Percentiles rank a stretch among this genome's conserved stretches.
phyloP scores from a whole-genome alignment of 2,797 vertebrate species.

The Yasuhikotakia modesta region DNA sequence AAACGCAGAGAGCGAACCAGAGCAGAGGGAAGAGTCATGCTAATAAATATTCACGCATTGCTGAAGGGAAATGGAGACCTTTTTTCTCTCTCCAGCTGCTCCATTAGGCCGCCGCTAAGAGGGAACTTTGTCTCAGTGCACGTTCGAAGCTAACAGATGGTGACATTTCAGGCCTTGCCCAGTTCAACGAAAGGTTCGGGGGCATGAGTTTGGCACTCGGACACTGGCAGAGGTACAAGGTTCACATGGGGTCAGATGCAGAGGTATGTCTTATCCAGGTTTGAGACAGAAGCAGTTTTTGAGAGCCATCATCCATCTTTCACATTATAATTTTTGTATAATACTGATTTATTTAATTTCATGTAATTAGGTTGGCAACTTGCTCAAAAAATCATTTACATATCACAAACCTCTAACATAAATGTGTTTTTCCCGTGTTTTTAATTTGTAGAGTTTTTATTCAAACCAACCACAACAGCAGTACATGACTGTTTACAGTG shows the following conservation, averaged over 20 bases:
- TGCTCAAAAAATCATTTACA: too few relatives aligned
- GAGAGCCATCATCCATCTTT: too few relatives aligned
- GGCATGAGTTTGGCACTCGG: constrained; percentile 47
- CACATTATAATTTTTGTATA: not conserved
- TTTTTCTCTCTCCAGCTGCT: constrained; percentile 59
- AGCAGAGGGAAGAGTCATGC: constrained; percentile 34
- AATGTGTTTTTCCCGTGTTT: too few relatives aligned
- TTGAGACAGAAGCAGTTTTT: too few relatives aligned
- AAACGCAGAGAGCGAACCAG: constrained; percentile 37
- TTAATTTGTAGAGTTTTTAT: too few relatives aligned
- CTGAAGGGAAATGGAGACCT: constrained; percentile 59
- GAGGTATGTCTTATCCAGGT: constrained; percentile 45
- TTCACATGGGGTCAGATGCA: constrained; percentile 42
- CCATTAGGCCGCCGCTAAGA: constrained; percentile 52
- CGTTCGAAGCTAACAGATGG: constrained; percentile 62
- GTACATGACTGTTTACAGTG: too few relatives aligned
- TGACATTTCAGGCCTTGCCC: constrained; percentile 64
- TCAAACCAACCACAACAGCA: too few relatives aligned
- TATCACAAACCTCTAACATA: too few relatives aligned
- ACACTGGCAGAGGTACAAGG: constrained; percentile 35
- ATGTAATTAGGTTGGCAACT: too few relatives aligned
- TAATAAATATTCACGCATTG: constrained; percentile 61
- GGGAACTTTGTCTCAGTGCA: constrained; percentile 53
- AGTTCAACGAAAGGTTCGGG: constrained; percentile 47
- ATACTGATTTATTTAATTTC: not conserved